These are phyloP conservation scores for Sebastes fasciatus DNA, from an alignment of 2,113 vertebrate genomes.

Conservation along the genomic window DNA sequence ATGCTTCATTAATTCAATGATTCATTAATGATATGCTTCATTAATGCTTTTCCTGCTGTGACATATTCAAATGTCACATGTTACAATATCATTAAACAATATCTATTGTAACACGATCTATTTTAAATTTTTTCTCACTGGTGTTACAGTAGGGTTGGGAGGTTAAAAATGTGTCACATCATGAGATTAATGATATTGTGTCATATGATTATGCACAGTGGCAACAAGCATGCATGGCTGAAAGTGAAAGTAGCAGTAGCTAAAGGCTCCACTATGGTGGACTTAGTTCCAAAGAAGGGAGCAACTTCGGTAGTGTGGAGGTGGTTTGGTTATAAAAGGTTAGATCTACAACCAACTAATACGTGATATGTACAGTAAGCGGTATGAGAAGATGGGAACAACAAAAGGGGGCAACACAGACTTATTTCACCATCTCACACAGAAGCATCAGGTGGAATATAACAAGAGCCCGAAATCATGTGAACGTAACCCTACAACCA, in stretches of 20 bases:
- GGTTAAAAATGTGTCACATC: not conserved
- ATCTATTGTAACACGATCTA: not conserved
- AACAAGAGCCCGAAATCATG: not conserved
- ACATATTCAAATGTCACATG: constrained; percentile 6
- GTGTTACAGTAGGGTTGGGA: not conserved
- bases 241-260: not conserved
- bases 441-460: not conserved
- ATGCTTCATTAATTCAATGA: not conserved
- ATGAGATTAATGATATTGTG: not conserved
- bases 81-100: not conserved
- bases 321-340: not conserved
- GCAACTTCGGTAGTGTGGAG: not conserved
- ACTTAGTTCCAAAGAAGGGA: not conserved
- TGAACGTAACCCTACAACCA: not conserved
- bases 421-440: not conserved
- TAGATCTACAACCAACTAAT: not conserved
- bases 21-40: not conserved
- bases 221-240: not conserved
- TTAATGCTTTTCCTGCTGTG: not conserved
- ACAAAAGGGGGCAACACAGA: not conserved
- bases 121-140: not conserved
- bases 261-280: not conserved
- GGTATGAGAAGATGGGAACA: not conserved
- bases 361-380: not conserved
- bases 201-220: not conserved